These are phyloP conservation scores for Papilio aristodemus DNA, from an alignment of 1,140 invertebrate species.

Conservation along the genomic window DNA sequence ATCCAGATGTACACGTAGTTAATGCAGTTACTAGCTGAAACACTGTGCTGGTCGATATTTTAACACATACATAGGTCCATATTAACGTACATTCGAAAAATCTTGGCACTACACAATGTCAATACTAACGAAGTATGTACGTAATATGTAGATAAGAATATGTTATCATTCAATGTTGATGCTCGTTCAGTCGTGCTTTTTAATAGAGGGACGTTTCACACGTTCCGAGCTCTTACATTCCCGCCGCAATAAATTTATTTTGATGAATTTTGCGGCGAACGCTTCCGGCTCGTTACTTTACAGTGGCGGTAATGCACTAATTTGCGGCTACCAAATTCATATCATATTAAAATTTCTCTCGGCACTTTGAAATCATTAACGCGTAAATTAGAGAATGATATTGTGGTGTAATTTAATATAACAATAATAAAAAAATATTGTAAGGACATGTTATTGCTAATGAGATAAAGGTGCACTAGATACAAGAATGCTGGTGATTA, in stretches of 20 bases:
- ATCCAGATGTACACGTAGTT: too few species aligned
- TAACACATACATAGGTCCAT: too few species aligned
- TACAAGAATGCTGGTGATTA: too few species aligned
- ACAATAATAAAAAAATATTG: neutral
- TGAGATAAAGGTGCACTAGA: too few species aligned
- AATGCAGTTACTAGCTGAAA: too few species aligned
- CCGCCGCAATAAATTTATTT: slow-evolving; percentile 21
- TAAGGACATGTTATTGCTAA: too few species aligned
- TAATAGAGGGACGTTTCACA: neutral
- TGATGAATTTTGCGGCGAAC: slow-evolving; percentile 4
- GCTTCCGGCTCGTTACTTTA: neutral
- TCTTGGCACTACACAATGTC: too few species aligned
- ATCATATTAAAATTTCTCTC: neutral
- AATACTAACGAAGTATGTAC: neutral
- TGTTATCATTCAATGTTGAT: neutral
- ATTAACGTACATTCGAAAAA: too few species aligned
- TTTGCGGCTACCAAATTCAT: slow-evolving; percentile 7
- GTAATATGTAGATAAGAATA: too few species aligned
- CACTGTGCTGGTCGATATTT: too few species aligned
- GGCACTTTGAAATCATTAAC: neutral
- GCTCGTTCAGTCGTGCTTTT: slow-evolving; percentile 12
- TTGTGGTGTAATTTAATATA: neutral
- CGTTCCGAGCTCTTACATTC: neutral
- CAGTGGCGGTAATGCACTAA: slow-evolving; percentile 15
- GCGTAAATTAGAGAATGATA: neutral